Evolutionary conservation across 2,888 invertebrate species (phyloP).

Genomic region (Coleophora deauratella): DNA sequence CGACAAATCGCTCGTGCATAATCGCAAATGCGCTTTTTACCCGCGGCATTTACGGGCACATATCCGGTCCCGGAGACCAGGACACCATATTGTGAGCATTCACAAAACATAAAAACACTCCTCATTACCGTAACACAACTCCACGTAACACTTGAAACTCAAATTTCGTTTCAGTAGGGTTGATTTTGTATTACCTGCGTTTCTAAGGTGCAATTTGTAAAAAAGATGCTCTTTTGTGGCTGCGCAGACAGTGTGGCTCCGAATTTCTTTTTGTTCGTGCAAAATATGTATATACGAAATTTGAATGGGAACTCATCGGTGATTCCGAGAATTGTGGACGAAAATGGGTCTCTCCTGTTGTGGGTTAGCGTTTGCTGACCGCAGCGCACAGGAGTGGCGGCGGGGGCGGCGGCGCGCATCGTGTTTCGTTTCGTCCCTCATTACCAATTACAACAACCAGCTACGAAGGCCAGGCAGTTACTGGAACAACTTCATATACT

Average conservation of each 20-base stretch:
- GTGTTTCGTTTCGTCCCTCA: neutral
- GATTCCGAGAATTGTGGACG: slow-evolving; percentile 52
- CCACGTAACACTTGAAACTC: slow-evolving; percentile 25
- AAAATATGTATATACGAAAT: slow-evolving; percentile 36
- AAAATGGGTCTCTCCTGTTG: slow-evolving; percentile 9
- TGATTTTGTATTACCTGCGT: slow-evolving; percentile 53
- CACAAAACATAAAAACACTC: slow-evolving; percentile 51
- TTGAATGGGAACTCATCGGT: slow-evolving; percentile 41
- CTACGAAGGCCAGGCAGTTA: neutral
- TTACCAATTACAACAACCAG: slow-evolving; percentile 7
- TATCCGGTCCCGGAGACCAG: slow-evolving; percentile 49
- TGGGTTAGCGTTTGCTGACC: neutral
- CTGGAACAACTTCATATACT: slow-evolving; percentile 1
- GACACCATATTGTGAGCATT: slow-evolving; percentile 50
- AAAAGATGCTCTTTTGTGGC: slow-evolving; percentile 60
- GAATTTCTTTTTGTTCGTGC: slow-evolving; percentile 54
- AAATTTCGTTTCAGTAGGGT: slow-evolving; percentile 26
- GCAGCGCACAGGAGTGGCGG: too few relatives aligned
- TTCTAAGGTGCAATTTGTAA: slow-evolving; percentile 57
- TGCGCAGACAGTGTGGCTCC: slow-evolving; percentile 67
- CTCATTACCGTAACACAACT: slow-evolving; percentile 39
- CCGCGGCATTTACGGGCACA: slow-evolving; percentile 47
- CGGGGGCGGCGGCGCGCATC: neutral
- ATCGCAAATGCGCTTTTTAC: slow-evolving; percentile 65
- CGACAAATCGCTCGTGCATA: slow-evolving; percentile 69